Percentiles rank a stretch among this genome's conserved stretches.
Evolutionary conservation across 2,797 vertebrate species (phyloP).

Genomic region (Betta splendens): DNA sequence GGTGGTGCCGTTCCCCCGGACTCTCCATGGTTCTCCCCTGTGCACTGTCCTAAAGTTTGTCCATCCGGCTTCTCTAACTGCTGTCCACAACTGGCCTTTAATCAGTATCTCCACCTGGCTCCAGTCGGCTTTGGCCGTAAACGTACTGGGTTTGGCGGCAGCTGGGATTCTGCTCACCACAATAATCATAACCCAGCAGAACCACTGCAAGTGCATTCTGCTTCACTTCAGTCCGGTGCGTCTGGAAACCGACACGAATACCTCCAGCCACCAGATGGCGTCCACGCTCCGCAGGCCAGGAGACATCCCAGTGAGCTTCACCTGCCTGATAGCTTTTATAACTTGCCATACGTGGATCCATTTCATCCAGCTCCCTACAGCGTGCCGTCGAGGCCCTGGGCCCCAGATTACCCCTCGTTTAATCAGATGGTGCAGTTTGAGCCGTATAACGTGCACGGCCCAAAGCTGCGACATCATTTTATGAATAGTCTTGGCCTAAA

Average conservation of each 20-base stretch:
- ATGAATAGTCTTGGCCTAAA: neutral
- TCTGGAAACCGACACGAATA: constrained; percentile 26
- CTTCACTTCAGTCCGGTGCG: neutral
- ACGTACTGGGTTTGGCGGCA: constrained; percentile 6
- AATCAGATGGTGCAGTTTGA: constrained; percentile 12
- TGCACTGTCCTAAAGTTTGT: constrained; percentile 52
- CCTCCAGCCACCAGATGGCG: constrained; percentile 53
- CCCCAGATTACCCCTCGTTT: neutral
- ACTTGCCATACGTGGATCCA: constrained; percentile 10
- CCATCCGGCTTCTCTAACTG: constrained; percentile 55
- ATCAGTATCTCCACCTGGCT: constrained; percentile 71
- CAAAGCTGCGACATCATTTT: constrained; percentile 5
- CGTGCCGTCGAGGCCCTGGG: neutral
- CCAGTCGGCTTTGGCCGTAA: constrained; percentile 19
- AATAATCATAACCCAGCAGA: constrained; percentile 10
- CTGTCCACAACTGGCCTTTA: constrained; percentile 71
- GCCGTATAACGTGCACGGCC: constrained; percentile 1
- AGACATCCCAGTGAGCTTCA: constrained; percentile 4
- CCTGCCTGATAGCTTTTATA: constrained; percentile 6
- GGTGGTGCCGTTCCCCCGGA: neutral
- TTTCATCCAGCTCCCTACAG: constrained; percentile 1
- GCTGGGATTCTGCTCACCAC: neutral
- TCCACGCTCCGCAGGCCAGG: constrained; percentile 2
- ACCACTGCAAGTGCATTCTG: neutral
- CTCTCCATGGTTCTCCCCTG: constrained; percentile 3